These are phyloP conservation scores for Temnothorax ravouxi DNA, from an alignment of 2,888 invertebrate genomes.

Conservation along the genomic window DNA sequence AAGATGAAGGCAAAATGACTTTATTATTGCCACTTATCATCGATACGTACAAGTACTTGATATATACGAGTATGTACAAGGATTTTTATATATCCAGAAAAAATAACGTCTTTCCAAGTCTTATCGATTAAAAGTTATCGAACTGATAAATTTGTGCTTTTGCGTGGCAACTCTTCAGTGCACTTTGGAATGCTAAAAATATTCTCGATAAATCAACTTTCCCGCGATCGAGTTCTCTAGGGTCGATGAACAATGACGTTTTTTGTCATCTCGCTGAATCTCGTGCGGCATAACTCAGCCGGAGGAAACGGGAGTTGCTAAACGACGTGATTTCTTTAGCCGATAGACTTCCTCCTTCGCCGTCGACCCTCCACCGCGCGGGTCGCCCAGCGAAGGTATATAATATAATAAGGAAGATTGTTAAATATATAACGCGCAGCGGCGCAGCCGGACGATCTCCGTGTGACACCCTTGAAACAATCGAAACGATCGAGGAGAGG, in stretches of 20 bases:
- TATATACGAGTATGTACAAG: background rate
- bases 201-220: background rate
- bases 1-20: background rate
- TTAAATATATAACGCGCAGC: constrained; percentile 71
- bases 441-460: constrained; percentile 76
- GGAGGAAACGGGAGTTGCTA: constrained; percentile 20
- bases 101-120: background rate
- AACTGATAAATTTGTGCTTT: constrained; percentile 4
- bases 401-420: constrained; percentile 81
- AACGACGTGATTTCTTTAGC: constrained; percentile 40
- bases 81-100: background rate
- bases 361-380: constrained; percentile 48
- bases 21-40: background rate
- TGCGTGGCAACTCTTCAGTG: background rate
- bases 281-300: background rate
- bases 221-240: background rate
- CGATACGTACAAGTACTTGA: background rate
- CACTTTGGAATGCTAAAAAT: background rate
- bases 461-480: constrained; percentile 85
- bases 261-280: background rate
- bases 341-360: constrained; percentile 48
- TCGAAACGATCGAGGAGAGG: constrained; percentile 78
- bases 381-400: constrained; percentile 49
- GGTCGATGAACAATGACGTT: constrained; percentile 7
- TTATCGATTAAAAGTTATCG: constrained; percentile 12